Conservation (phyloP, 2,113 vertebrate species). For the Callaeas wilsoni region DNA sequence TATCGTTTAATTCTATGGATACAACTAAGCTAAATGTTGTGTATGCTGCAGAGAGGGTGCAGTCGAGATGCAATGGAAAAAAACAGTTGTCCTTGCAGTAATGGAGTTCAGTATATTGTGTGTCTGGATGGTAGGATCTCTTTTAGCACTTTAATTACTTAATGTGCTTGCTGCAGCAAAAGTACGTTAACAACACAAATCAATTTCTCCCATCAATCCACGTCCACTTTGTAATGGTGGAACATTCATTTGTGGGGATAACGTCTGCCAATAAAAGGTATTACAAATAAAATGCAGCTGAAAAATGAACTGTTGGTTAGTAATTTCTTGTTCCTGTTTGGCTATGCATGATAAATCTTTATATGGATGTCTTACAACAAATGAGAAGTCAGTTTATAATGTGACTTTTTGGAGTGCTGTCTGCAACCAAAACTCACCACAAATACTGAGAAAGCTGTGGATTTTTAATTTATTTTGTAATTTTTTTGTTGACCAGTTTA, state of each 20-base stretch:
- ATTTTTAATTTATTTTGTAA: not conserved
- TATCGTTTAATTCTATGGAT: not conserved
- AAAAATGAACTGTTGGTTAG: conserved; percentile 33
- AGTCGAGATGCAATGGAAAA: not conserved
- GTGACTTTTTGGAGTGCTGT: not conserved
- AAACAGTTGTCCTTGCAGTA: not conserved
- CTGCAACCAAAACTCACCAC: not conserved
- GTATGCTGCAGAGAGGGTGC: not conserved
- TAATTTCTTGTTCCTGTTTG: conserved; percentile 8
- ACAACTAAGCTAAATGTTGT: not conserved
- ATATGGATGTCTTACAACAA: not conserved
- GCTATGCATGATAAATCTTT: not conserved
- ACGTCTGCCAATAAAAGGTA: conserved; percentile 41
- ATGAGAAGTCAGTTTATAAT: not conserved
- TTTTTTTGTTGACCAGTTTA: not conserved
- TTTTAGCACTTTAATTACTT: conserved; percentile 53
- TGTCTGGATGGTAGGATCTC: not conserved
- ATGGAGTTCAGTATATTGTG: not conserved
- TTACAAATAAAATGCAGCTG: conserved; percentile 36
- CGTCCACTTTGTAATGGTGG: not conserved
- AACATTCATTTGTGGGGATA: conserved; percentile 37
- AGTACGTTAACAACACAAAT: conserved; percentile 36
- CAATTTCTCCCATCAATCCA: conserved; percentile 39
- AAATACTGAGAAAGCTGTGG: not conserved
- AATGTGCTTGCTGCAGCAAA: conserved; percentile 3